Percentiles rank a stretch among this genome's conserved stretches.
phyloP scores from a whole-genome alignment of 2,888 invertebrate species.

The Dusona sp. region DNA sequence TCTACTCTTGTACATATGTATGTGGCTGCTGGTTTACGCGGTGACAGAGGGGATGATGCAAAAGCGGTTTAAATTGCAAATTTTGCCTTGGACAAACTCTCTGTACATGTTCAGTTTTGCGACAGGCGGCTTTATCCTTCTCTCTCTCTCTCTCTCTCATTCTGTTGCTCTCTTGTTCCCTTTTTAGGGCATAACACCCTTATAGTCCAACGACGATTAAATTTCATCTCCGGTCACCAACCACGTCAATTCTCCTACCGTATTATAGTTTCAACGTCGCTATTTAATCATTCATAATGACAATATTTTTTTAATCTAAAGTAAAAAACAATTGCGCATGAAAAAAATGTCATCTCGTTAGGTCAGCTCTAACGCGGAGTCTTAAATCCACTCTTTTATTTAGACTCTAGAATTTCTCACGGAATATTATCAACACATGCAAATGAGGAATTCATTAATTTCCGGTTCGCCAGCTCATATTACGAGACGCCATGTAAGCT shows the following conservation, averaged over 20 bases:
- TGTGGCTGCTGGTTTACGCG: slow-evolving; percentile 61
- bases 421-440: neutral
- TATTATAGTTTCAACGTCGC: slow-evolving; percentile 45
- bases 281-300: slow-evolving; percentile 25
- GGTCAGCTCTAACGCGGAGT: neutral
- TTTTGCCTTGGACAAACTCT: slow-evolving; percentile 76
- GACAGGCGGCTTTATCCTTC: slow-evolving; percentile 57
- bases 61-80: slow-evolving; percentile 82
- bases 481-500: neutral
- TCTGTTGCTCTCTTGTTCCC: slow-evolving; percentile 11
- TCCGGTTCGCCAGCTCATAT: slow-evolving; percentile 41
- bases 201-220: slow-evolving; percentile 80
- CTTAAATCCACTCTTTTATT: neutral
- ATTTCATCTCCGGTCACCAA: slow-evolving; percentile 75
- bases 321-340: neutral
- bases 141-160: slow-evolving; percentile 16
- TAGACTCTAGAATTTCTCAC: neutral
- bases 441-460: slow-evolving; percentile 27
- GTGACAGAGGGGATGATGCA: slow-evolving; percentile 60
- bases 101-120: slow-evolving; percentile 62
- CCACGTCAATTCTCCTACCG: slow-evolving; percentile 57
- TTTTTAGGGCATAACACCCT: slow-evolving; percentile 55
- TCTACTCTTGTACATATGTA: slow-evolving; percentile 62
- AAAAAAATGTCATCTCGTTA: neutral
- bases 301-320: slow-evolving; percentile 3